Conservation (phyloP, 2,888 invertebrate genomes). For the Leptopilina syphax region DNA sequence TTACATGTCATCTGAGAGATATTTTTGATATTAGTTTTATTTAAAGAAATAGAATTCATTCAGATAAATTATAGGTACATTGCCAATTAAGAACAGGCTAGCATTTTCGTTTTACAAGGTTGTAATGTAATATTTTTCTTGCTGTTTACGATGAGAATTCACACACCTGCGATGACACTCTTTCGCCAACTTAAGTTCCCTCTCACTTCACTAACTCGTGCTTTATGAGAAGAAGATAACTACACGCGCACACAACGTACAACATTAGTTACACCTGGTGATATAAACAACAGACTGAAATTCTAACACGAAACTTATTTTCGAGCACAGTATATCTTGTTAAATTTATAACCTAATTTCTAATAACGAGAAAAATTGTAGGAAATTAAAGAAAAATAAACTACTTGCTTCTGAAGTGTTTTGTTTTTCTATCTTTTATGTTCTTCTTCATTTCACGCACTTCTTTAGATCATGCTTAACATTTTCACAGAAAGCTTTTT, state of each 20-base stretch:
- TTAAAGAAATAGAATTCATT: no score
- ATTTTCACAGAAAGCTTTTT: no score
- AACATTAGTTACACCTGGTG: slow-evolving; percentile 34
- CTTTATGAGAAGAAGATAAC: slow-evolving; percentile 25
- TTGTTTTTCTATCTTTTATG: not conserved
- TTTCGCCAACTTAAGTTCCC: slow-evolving; percentile 56
- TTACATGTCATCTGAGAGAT: no score
- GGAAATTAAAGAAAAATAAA: no score
- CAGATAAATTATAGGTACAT: no score
- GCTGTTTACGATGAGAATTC: slow-evolving; percentile 75
- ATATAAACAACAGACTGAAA: slow-evolving; percentile 8
- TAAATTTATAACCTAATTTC: not conserved
- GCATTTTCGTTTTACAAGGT: slow-evolving; percentile 53
- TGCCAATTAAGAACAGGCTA: slow-evolving; percentile 71
- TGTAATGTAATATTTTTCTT: slow-evolving; percentile 48
- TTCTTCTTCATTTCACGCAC: not conserved
- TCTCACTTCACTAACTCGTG: slow-evolving; percentile 15
- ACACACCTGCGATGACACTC: slow-evolving; percentile 75
- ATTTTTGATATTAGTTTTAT: no score
- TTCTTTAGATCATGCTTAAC: not conserved
- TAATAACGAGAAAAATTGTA: not conserved
- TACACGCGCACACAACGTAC: slow-evolving; percentile 46
- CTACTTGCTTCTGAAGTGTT: not conserved
- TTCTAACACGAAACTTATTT: slow-evolving; percentile 24
- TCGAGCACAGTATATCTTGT: slow-evolving; percentile 3